Evolutionary conservation across 2,888 invertebrate genomes (phyloP).

Genomic region (Limenitis arthemis): DNA sequence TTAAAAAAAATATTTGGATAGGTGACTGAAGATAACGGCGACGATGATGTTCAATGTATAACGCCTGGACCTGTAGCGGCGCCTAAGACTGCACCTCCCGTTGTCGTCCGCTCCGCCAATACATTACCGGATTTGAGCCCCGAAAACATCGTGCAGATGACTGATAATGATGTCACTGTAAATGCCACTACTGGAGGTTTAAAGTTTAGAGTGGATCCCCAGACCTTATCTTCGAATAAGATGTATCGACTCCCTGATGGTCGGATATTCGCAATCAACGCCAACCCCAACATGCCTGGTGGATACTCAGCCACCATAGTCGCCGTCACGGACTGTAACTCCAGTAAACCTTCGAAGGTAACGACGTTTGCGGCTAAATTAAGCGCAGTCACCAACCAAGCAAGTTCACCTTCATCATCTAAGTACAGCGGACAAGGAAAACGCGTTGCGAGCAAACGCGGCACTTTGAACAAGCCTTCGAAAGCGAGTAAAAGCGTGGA

Average conservation of each 20-base stretch:
- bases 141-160: slow-evolving; percentile 66
- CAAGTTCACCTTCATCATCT: slow-evolving; percentile 22
- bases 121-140: slow-evolving; percentile 36
- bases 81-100: slow-evolving; percentile 34
- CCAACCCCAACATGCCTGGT: slow-evolving; percentile 64
- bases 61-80: slow-evolving; percentile 50
- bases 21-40: slow-evolving; percentile 58
- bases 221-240: slow-evolving; percentile 64
- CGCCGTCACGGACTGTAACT: slow-evolving; percentile 47
- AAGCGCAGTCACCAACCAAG: slow-evolving; percentile 35
- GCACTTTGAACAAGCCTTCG: slow-evolving; percentile 16
- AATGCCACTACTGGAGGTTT: slow-evolving; percentile 61
- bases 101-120: slow-evolving; percentile 22
- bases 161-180: slow-evolving; percentile 66
- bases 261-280: slow-evolving; percentile 63
- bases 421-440: slow-evolving; percentile 1
- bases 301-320: slow-evolving; percentile 69
- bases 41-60: slow-evolving; percentile 65
- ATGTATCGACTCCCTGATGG: slow-evolving; percentile 69
- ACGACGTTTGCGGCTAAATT: slow-evolving; percentile 55
- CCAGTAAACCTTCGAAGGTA: slow-evolving; percentile 39
- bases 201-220: slow-evolving; percentile 66
- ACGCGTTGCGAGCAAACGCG: slow-evolving; percentile 20
- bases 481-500: slow-evolving; percentile 16
- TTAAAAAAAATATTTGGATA: slow-evolving; percentile 18